Evolutionary conservation across 2,888 invertebrate species (phyloP).

Genomic region (Protodeltote pygarga): DNA sequence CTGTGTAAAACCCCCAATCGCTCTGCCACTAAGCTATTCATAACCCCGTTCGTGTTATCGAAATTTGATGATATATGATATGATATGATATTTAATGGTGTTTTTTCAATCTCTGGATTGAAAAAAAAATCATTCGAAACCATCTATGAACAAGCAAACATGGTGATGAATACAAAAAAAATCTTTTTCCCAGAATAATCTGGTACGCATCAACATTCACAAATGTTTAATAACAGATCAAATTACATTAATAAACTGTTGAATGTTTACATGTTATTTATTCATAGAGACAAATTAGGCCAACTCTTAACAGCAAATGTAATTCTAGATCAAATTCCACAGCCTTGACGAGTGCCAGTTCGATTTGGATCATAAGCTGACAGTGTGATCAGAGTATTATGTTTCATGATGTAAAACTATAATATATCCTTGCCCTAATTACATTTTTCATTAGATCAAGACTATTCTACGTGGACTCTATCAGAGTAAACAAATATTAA

Average conservation of each 20-base stretch:
- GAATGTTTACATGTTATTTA: conserved; percentile 13
- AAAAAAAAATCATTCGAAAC: too few relatives aligned
- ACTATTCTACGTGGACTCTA: background rate
- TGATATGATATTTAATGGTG: too few relatives aligned
- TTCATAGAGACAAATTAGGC: conserved; percentile 43
- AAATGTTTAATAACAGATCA: background rate
- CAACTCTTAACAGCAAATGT: conserved; percentile 30
- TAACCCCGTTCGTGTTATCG: too few relatives aligned
- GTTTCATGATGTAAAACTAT: conserved; percentile 26
- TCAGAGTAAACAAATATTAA: too few relatives aligned
- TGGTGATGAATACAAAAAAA: too few relatives aligned
- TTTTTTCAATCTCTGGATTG: too few relatives aligned
- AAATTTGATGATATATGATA: too few relatives aligned
- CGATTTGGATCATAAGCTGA: conserved; percentile 39
- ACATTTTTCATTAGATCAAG: background rate
- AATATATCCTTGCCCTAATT: conserved; percentile 9
- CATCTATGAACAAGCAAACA: too few relatives aligned
- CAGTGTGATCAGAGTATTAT: conserved; percentile 27
- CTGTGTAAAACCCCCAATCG: too few relatives aligned
- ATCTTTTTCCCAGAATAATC: too few relatives aligned
- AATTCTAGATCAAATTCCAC: conserved; percentile 51
- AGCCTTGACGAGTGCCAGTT: conserved; percentile 50
- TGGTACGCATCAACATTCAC: background rate
- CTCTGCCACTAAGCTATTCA: too few relatives aligned
- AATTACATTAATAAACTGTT: conserved; percentile 17